These are phyloP conservation scores for Psylliodes chrysocephalus DNA, from an alignment of 2,888 invertebrate species.

Conservation along the genomic window DNA sequence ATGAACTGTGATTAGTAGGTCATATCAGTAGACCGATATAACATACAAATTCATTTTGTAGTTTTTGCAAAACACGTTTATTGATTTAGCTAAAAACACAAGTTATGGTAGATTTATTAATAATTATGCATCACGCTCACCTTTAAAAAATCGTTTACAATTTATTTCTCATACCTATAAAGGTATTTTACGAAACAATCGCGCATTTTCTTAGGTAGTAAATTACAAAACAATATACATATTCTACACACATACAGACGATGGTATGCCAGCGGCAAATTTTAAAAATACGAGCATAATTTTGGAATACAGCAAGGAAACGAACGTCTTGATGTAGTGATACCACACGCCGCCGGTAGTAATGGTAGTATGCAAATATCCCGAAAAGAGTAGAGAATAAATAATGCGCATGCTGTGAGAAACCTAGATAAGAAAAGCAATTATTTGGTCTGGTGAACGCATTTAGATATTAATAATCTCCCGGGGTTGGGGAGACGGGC, in stretches of 20 bases:
- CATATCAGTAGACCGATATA: no score
- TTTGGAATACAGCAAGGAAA: background rate
- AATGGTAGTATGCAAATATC: slow-evolving; percentile 36
- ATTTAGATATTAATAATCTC: slow-evolving; percentile 45
- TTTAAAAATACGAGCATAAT: background rate
- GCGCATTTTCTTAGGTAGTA: background rate
- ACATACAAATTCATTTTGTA: no score
- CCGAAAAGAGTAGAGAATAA: slow-evolving; percentile 25
- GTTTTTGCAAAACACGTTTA: no score
- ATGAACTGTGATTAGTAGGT: no score
- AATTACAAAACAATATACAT: background rate
- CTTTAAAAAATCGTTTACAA: no score
- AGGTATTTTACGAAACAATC: no score
- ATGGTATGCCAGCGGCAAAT: background rate
- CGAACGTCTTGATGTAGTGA: slow-evolving; percentile 1
- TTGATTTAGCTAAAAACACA: no score
- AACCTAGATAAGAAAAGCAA: slow-evolving; percentile 47
- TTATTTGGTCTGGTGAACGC: slow-evolving; percentile 48
- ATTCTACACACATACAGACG: background rate
- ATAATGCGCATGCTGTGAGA: slow-evolving; percentile 36
- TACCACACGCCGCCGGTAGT: background rate
- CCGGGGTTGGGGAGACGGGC: background rate
- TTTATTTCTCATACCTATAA: no score
- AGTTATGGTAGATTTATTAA: no score
- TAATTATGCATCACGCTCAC: no score